Evolutionary conservation across 2,113 vertebrate species (phyloP).

Genomic region (Apteryx mantelli): DNA sequence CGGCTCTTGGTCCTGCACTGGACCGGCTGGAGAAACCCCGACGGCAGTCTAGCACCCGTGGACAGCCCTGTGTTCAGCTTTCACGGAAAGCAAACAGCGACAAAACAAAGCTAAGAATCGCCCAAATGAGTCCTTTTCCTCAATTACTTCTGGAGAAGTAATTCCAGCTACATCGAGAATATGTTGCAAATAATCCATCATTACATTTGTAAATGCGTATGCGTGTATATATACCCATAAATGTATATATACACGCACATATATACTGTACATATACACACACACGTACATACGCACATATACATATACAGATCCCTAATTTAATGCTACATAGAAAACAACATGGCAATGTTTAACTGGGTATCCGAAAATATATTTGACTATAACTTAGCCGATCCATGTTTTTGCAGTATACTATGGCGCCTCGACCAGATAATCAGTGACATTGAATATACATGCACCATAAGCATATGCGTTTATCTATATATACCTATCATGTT

Average conservation of each 20-base stretch:
- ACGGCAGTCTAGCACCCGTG: not conserved
- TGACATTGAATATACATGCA: not conserved
- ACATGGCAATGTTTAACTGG: not conserved
- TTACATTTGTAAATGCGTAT: fast-evolving
- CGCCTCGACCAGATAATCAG: not conserved
- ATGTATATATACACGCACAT: not conserved
- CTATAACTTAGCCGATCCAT: not conserved
- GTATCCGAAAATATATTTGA: not conserved
- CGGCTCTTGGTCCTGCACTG: not conserved
- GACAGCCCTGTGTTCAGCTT: fast-evolving
- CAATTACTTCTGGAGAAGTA: not conserved
- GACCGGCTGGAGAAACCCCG: not conserved
- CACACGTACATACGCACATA: fast-evolving
- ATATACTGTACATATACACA: too few species aligned
- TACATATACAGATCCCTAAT: not conserved
- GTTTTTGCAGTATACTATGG: not conserved
- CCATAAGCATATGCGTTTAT: not conserved
- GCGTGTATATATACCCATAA: too few species aligned
- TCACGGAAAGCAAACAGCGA: not conserved
- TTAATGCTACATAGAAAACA: not conserved
- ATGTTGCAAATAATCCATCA: not conserved
- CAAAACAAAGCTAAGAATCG: not conserved
- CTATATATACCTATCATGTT: not conserved
- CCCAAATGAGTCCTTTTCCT: not conserved
- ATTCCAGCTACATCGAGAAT: not conserved